phyloP scores from a whole-genome alignment of 2,113 vertebrate species.

The Phylloscopus whistleri region DNA sequence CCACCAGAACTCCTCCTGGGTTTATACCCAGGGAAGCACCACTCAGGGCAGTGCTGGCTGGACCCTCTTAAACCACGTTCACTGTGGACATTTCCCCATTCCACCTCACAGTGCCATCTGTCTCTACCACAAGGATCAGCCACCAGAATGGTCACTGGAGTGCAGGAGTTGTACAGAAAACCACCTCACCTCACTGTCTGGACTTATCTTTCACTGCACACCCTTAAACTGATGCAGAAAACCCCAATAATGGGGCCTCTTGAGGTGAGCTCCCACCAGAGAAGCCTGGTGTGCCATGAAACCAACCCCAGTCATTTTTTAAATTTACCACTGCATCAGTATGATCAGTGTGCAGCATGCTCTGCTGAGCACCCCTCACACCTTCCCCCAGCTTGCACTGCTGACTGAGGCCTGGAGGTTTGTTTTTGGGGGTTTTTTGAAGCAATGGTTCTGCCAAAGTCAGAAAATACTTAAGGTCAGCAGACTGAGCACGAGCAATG shows the following conservation, averaged over 20 bases:
- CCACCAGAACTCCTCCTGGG: background rate
- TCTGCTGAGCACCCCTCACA: background rate
- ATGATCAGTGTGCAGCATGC: background rate
- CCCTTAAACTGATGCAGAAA: background rate
- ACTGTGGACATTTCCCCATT: background rate
- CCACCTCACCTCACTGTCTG: background rate
- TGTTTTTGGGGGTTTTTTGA: background rate
- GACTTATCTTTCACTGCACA: background rate
- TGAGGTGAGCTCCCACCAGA: background rate
- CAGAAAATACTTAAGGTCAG: background rate
- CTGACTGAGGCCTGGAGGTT: background rate
- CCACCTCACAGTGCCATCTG: background rate
- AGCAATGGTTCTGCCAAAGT: background rate
- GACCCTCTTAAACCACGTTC: background rate
- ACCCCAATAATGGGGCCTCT: background rate
- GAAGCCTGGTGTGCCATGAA: background rate
- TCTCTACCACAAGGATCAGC: background rate
- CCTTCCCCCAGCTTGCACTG: background rate
- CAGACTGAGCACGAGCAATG: accelerated
- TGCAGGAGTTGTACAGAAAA: background rate
- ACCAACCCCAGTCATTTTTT: background rate
- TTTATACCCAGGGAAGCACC: background rate
- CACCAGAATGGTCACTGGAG: background rate
- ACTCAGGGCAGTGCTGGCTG: background rate
- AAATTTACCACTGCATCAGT: background rate